Evolutionary conservation across 2,113 vertebrate genomes (phyloP).

Genomic region (Ursus arctos): DNA sequence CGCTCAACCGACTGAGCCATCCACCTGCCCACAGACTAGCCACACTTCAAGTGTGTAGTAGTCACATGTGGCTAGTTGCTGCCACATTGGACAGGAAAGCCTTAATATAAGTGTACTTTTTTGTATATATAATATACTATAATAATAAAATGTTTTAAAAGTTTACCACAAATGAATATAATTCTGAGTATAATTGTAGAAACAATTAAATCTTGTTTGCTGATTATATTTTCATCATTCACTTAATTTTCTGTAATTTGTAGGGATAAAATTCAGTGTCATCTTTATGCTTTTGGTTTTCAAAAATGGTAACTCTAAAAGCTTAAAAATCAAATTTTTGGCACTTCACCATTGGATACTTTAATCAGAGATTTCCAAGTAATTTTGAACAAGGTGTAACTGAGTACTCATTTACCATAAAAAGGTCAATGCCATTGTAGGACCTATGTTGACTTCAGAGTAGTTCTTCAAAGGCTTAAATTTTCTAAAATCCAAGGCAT

Average conservation of each 20-base stretch:
- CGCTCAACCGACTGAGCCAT: background rate
- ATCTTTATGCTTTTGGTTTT: slow-evolving; percentile 27
- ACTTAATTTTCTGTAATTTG: background rate
- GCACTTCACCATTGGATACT: background rate
- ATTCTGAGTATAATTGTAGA: background rate
- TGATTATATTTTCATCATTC: slow-evolving; percentile 48
- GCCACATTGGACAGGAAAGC: background rate
- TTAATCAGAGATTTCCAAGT: slow-evolving; percentile 44
- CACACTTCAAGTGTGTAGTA: background rate
- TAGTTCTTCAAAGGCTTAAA: background rate
- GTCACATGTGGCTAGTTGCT: background rate
- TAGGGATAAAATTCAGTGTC: slow-evolving; percentile 7
- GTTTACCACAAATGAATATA: background rate
- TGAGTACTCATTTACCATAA: background rate
- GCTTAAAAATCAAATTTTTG: background rate
- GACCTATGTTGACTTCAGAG: background rate
- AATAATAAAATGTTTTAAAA: slow-evolving; percentile 14
- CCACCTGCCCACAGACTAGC: background rate
- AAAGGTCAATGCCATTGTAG: background rate
- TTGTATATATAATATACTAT: background rate
- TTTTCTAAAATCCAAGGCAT: background rate
- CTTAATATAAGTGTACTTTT: background rate
- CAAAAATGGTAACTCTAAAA: slow-evolving; percentile 22
- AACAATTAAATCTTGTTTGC: slow-evolving; percentile 4
- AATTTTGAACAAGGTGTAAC: background rate